Evolutionary conservation across 2,888 invertebrate species (phyloP).

Genomic region (Zhuqinia jingwanae): DNA sequence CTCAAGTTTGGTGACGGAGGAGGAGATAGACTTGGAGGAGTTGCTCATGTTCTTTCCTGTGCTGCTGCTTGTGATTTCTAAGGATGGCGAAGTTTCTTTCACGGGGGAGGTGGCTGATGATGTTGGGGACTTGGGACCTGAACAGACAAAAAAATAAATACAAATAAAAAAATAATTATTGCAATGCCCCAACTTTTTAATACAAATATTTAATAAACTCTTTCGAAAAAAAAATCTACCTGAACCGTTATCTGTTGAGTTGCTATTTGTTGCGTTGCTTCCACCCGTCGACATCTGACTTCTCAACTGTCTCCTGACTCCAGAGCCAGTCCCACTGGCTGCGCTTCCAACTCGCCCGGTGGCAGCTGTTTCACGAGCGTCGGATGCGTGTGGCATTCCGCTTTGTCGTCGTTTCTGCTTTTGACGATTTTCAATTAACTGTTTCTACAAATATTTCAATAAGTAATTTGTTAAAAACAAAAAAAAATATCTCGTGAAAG

Average conservation of each 20-base stretch:
- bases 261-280: conserved; percentile 66
- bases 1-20: conserved; percentile 76
- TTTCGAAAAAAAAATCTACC: conserved; percentile 8
- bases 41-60: conserved; percentile 68
- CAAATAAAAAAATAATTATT: neutral
- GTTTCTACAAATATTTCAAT: conserved; percentile 73
- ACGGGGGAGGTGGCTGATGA: conserved; percentile 63
- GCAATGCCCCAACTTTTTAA: neutral
- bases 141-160: neutral
- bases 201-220: neutral
- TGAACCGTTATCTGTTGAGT: conserved; percentile 69
- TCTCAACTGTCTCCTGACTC: conserved; percentile 61
- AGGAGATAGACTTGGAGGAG: conserved; percentile 17
- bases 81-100: conserved; percentile 63
- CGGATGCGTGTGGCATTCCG: conserved; percentile 79
- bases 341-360: conserved; percentile 69
- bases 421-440: conserved; percentile 79
- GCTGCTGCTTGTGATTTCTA: conserved; percentile 54
- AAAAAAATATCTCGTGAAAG: neutral
- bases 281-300: conserved; percentile 68
- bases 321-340: conserved; percentile 70
- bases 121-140: conserved; percentile 53
- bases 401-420: conserved; percentile 79
- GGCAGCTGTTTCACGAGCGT: conserved; percentile 75
- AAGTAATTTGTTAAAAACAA: neutral